phyloP scores from a whole-genome alignment of 1,140 invertebrate species.

The Trachymyrmex cornetzi region DNA sequence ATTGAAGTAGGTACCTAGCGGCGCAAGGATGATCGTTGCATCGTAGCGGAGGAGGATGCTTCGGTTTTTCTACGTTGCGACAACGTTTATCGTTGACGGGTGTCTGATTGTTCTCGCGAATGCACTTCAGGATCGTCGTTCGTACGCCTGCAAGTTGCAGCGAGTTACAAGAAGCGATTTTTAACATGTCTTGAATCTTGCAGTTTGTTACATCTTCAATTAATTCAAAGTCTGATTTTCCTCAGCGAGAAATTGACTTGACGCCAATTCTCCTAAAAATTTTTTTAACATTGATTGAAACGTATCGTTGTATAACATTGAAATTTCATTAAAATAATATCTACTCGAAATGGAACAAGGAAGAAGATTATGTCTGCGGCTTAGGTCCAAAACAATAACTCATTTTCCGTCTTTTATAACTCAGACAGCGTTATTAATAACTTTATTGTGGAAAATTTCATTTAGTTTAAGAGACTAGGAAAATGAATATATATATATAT shows the following conservation, averaged over 20 bases:
- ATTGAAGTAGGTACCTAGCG: conserved; percentile 83
- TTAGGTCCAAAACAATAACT: neutral
- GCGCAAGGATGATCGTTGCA: conserved; percentile 92
- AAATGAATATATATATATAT: no score
- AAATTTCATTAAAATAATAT: neutral
- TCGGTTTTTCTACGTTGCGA: conserved; percentile 88
- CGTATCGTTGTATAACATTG: neutral
- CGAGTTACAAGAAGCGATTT: neutral
- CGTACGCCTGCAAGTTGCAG: conserved; percentile 62
- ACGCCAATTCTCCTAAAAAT: neutral
- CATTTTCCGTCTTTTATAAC: conserved; percentile 17
- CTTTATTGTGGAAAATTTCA: neutral
- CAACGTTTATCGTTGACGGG: conserved; percentile 89
- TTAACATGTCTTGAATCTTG: neutral
- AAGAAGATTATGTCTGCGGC: neutral
- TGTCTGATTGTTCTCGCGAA: conserved; percentile 75
- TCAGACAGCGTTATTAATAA: neutral
- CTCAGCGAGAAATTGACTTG: neutral
- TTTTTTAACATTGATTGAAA: neutral
- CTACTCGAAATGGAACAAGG: neutral
- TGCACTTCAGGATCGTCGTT: conserved; percentile 61
- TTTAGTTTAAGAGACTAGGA: neutral
- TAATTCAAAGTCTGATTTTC: neutral
- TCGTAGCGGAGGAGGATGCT: conserved; percentile 87
- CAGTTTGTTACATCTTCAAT: neutral